Base-by-base conservation (phyloP, 2,888 invertebrate genomes). In the Orthosia gracilis region DNA sequence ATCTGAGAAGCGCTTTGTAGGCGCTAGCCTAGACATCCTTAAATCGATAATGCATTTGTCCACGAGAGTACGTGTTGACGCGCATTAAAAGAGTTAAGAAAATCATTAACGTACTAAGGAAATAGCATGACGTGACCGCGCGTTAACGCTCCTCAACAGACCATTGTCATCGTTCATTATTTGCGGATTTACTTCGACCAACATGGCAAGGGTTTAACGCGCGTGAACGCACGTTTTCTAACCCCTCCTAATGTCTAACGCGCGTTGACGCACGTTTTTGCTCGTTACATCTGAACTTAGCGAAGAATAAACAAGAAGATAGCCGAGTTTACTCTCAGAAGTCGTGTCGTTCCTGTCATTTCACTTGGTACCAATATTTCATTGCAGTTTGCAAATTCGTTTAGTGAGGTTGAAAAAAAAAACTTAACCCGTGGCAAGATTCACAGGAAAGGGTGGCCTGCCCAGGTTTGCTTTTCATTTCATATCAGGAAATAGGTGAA, bases 21-120 rank as follows among this genome's bases (percentile, higher is more conserved):
- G 73, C 59, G 31, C 18, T 15, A 47, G 47, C 40, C 49, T 78
- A 12, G 11, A 70, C 52, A 72, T n/a, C 40, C n/a, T 52, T 45
- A 63, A 18, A 58, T 11, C 21, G 47, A 58, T 12, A 52, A 75
- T 62, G 75, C 63, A 63, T 21, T 15, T 40, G 31, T 63, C 23
- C 17, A 47, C 47, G 21, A 52, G 52, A 80, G 59, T 50, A 50
- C 54, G 76, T 63, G 54, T 59, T 74, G 65, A 76, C 65, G 75
- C 26, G 74, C 76, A 50, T 75, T 59, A n/a, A 26, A 73, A 17
- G n/a, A 50, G 26, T 17, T 40, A 18, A 7, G 13, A 26, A 52
- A 47, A 65, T 49, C 40, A 58, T 23, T 50, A 57, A 57, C 45
- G 31, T 57, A 50, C 40, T 54, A 5, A 40, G 21, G 13, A 26